Evolutionary conservation across 2,888 invertebrate species (phyloP).

Genomic region (Aporophyla lueneburgensis): DNA sequence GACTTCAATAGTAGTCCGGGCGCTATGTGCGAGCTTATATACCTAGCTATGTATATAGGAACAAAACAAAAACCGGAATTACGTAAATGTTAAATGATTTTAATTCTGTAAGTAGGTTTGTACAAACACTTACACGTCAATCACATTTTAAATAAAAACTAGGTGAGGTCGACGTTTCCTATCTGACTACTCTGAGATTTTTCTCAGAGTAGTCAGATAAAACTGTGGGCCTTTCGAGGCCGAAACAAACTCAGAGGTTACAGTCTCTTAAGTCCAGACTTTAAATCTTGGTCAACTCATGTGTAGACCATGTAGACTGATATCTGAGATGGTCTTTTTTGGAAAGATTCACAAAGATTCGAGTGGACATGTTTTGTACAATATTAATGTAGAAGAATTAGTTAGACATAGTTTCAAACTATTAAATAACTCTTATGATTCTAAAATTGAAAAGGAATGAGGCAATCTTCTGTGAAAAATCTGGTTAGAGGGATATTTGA

Average conservation of each 20-base stretch:
- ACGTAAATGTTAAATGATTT: background rate
- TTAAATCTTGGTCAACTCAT: too few relatives aligned
- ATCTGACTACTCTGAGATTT: too few relatives aligned
- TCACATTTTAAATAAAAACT: background rate
- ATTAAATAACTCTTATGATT: background rate
- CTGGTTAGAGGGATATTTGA: background rate
- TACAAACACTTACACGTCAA: background rate
- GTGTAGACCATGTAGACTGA: background rate
- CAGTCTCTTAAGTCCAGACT: background rate
- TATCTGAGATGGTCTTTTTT: background rate
- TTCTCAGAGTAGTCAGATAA: too few relatives aligned
- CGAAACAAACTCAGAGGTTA: too few relatives aligned
- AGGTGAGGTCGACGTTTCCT: background rate
- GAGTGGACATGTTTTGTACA: background rate
- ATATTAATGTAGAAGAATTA: background rate
- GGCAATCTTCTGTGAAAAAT: background rate
- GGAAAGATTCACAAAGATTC: background rate
- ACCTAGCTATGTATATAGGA: constrained; percentile 11
- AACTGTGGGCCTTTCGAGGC: too few relatives aligned
- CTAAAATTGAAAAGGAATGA: background rate
- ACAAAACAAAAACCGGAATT: background rate
- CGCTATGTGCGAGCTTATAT: constrained; percentile 30
- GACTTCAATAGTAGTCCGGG: constrained; percentile 59
- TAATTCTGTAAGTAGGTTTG: background rate
- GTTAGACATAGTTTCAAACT: background rate